Conservation (phyloP, 2,888 invertebrate genomes). For the Epistrophe grossulariae region DNA sequence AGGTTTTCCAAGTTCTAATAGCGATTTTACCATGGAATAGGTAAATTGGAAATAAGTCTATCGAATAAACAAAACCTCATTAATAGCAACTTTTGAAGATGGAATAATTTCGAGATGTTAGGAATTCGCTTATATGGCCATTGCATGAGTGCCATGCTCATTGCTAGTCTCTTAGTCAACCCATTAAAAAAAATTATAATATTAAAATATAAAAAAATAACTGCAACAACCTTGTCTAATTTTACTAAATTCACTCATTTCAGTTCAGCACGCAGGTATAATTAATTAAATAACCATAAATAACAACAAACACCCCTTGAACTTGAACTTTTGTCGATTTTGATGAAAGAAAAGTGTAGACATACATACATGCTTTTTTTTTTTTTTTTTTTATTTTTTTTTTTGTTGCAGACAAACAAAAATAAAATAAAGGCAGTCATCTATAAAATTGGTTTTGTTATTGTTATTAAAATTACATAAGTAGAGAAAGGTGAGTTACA, state of each 20-base stretch:
- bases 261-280: conserved; percentile 24
- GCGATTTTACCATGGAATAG: too few relatives aligned
- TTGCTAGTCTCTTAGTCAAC: too few relatives aligned
- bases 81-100: too few relatives aligned
- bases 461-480: neutral
- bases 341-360: conserved; percentile 3
- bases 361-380: neutral
- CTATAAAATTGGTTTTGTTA: conserved; percentile 12
- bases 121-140: too few relatives aligned
- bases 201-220: conserved; percentile 13
- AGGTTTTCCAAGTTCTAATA: too few relatives aligned
- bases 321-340: conserved; percentile 29
- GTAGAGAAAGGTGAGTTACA: conserved; percentile 25
- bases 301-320: conserved; percentile 18
- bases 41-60: too few relatives aligned
- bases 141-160: too few relatives aligned
- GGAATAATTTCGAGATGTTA: too few relatives aligned
- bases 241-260: conserved; percentile 1
- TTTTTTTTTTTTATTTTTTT: neutral
- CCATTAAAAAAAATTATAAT: too few relatives aligned
- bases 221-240: conserved; percentile 4
- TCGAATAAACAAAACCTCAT: too few relatives aligned
- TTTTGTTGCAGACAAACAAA: neutral
- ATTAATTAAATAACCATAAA: conserved; percentile 27
- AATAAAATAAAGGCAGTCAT: conserved; percentile 11